These are phyloP conservation scores for Troglohyphantes excavatus DNA, from an alignment of 2,888 invertebrate genomes.

Conservation along the genomic window DNA sequence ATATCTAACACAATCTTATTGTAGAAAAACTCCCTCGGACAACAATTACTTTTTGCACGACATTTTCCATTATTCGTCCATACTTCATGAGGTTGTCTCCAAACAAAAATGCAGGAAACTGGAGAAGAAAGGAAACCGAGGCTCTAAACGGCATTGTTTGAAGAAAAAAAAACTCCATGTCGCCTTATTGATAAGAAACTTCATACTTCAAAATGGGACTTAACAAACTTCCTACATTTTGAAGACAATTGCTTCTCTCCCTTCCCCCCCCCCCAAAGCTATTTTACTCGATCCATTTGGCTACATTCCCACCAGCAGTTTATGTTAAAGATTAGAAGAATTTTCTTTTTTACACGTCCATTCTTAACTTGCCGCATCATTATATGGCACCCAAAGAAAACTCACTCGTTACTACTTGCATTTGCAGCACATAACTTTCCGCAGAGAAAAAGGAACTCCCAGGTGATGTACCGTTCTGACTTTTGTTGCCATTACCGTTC, in stretches of 20 bases:
- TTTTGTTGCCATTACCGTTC: background rate
- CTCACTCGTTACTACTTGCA: constrained; percentile 38
- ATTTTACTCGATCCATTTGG: constrained; percentile 60
- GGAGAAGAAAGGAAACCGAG: background rate
- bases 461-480: background rate
- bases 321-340: constrained; percentile 25
- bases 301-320: constrained; percentile 60
- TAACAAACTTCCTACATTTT: constrained; percentile 11
- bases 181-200: constrained; percentile 1
- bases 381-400: constrained; percentile 34
- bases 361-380: constrained; percentile 46
- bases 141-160: constrained; percentile 17
- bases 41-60: no score
- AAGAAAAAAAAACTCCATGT: background rate
- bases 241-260: constrained; percentile 30
- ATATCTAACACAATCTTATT: no score
- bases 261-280: constrained; percentile 9
- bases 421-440: background rate
- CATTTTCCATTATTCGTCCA: no score
- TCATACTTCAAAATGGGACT: constrained; percentile 10
- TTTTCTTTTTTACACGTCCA: constrained; percentile 1
- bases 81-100: no score
- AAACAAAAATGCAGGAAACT: background rate
- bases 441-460: background rate
- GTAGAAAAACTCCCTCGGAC: no score